Evolutionary conservation across 2,888 invertebrate genomes (phyloP), one percentile per base, ranked within the genome.

Genomic region (Lasioglossum lativentre): DNA sequence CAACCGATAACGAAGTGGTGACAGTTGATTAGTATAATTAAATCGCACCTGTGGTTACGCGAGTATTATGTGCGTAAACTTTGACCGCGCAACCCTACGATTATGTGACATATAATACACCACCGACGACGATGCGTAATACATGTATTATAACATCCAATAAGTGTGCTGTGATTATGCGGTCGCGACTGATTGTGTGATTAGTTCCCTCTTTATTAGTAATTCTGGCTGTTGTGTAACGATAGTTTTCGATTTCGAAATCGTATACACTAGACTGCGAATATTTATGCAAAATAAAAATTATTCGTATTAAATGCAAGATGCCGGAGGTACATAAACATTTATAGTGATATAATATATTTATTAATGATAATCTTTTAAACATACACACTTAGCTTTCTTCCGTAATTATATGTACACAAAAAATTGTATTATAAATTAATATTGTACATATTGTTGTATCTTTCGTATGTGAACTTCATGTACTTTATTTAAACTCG

Each of bases 21-120:
- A 90, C 90, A 87, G 86, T 90, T 89, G 86, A 90, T 90, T 89
- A 90, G 85, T 80, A 90, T 86, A 90, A 90, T 90, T 90, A 89
- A 86, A 90, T 90, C 84, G 52, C 77, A 80, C 38, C 77, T 75
- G 86, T 76, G 86, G 77, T 86, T 83, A 82, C 85, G 82, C 42
- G 63, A 59, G 77, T 75, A 83, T 89, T 85, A 85, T 74, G 78
- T 72, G 78, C 47, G 78, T 78, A 78, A 82, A 68, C 86, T 86
- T 78, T 76, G 86, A 63, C 47, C 66, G 16, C 47, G 68, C 38
- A 14, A 71, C 47, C 16, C 59, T 27, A 56, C 70, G 82, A 86
- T 78, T 87, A 45, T 70, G 38, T 73, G 85, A 78, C 71, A 45
- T 27, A 71, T 78, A 72, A 45, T 52, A 30, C 27, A 63, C 71